Evolutionary conservation across 2,888 invertebrate genomes (phyloP).

Genomic region (Drosophila bunnanda): DNA sequence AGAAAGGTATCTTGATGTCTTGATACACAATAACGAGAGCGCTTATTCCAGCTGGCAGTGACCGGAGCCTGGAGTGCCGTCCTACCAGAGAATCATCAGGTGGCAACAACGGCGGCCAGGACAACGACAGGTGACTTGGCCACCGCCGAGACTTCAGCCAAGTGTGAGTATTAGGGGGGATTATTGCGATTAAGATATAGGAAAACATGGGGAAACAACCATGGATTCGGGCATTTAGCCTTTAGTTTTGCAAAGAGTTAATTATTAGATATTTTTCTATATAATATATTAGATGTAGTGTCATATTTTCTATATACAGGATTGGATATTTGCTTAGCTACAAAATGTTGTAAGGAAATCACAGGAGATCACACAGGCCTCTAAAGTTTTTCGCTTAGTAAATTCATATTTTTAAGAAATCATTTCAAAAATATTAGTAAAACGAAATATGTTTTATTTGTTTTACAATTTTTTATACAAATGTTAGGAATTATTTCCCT

Average conservation of each 20-base stretch:
- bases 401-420: no score
- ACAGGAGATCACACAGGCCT: no score
- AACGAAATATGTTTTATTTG: no score
- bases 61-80: conserved; percentile 38
- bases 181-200: not conserved
- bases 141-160: conserved; percentile 81
- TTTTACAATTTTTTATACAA: no score
- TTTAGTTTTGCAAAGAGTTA: not conserved
- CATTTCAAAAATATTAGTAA: no score
- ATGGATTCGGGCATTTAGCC: not conserved
- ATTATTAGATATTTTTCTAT: not conserved
- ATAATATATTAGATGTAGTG: no score
- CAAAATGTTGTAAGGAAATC: no score
- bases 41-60: conserved; percentile 40
- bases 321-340: no score
- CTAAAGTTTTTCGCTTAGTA: no score
- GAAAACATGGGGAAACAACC: not conserved
- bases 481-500: no score
- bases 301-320: no score
- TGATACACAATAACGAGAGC: conserved; percentile 5
- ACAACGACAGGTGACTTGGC: conserved; percentile 66
- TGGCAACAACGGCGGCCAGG: conserved; percentile 22
- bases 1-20: conserved; percentile 15
- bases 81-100: conserved; percentile 31
- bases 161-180: conserved; percentile 70